phyloP scores from a whole-genome alignment of 1,140 invertebrate species.

The Hermatobates lingyangjiaoensis region DNA sequence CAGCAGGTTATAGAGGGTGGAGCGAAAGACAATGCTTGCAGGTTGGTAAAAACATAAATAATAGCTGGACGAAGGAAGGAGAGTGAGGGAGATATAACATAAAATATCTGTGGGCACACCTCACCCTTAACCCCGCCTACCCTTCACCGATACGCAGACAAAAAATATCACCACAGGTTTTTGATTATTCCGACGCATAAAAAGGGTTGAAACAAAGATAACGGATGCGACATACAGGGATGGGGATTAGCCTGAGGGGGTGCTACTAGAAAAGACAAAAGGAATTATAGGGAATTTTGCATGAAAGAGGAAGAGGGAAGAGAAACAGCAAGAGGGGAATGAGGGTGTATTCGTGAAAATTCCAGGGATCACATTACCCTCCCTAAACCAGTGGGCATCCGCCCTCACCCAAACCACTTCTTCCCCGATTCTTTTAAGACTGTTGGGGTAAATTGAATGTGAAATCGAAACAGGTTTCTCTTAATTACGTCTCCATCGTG shows the following conservation, averaged over 20 bases:
- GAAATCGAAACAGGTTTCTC: neutral
- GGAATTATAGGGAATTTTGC: slow-evolving; percentile 19
- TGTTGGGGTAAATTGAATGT: neutral
- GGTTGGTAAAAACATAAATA: slow-evolving; percentile 14
- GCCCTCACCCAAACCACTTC: neutral
- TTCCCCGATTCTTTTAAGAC: neutral
- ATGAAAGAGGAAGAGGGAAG: slow-evolving; percentile 16
- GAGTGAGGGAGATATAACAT: slow-evolving; percentile 4
- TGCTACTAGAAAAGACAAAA: slow-evolving; percentile 16
- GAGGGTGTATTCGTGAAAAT: too few species aligned
- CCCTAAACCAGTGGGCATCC: neutral
- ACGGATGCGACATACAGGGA: slow-evolving; percentile 18
- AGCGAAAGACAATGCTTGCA: slow-evolving; percentile 9
- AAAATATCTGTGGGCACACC: slow-evolving; percentile 12
- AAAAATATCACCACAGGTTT: slow-evolving; percentile 18
- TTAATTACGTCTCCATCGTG: neutral
- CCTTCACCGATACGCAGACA: slow-evolving; percentile 15
- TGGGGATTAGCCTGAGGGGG: slow-evolving; percentile 12
- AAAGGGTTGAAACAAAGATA: slow-evolving; percentile 21
- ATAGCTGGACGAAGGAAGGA: slow-evolving; percentile 12
- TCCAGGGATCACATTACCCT: neutral
- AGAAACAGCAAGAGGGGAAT: too few species aligned
- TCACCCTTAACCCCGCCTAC: neutral
- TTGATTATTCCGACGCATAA: slow-evolving; percentile 20
- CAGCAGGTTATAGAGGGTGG: slow-evolving; percentile 11